Evolutionary conservation across 2,797 vertebrate genomes (phyloP), one percentile per base, ranked within the genome.

Genomic region (Poeciliopsis infans): DNA sequence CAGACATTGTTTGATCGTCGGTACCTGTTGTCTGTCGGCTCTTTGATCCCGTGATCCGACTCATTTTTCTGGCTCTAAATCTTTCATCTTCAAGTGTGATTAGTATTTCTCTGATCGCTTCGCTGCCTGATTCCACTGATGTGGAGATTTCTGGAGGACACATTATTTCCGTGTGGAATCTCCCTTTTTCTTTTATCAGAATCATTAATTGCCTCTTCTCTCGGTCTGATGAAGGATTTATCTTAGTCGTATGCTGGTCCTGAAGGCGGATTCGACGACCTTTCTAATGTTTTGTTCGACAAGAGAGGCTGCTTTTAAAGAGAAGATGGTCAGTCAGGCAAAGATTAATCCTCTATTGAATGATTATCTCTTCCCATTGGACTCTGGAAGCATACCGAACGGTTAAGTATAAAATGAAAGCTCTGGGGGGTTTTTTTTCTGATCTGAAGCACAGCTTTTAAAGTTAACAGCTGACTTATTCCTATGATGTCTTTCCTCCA

Each of bases 101-200:
- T 45, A 36, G 31, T 45, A 47, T 28, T 36, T 1, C 16, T 75
- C 53, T 20, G 53, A 59, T 43, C 31, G 25, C 7, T 31, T 3
- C 15, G 46, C 28, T 75, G n/a, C 57, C 43, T 47, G n/a, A 61
- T 61, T 75, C 72, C 36, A 31, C 25, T 61, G 74, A 64, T 47
- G 41, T 20, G n/a, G 16, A 59, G 74, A 46, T 45, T 61, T 75
- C 7, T 70, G 68, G 43, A 28, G 4, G 45, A n/a, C 41, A 70
- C 2, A 7, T 70, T 28, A 10, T 70, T 28, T 28, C 68, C 41
- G 3, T 28, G 28, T 6, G 15, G 12, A 70, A 46, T 70, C 68
- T 70, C 23, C 41, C 7, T 23, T 70, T 45, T 45, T 45, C 68
- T 70, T 28, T 70, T 68, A 68, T 41, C 20, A 41, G 2, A 39